Percentiles rank a stretch among this genome's conserved stretches.
Evolutionary conservation across 1,140 invertebrate species (phyloP).

Genomic region (Dufourea novaeangliae): DNA sequence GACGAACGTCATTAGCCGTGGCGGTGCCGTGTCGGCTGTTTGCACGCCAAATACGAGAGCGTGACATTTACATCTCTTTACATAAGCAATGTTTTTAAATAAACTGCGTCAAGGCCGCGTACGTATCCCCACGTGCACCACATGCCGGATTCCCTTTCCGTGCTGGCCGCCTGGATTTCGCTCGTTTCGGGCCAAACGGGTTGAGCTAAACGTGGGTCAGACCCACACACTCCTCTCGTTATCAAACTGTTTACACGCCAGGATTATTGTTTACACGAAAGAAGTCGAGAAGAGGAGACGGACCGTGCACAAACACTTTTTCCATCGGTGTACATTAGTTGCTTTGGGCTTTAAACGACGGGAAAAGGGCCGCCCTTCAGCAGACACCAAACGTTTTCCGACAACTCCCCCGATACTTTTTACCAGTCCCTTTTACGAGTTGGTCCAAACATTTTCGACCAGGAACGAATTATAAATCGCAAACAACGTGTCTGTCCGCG

Average conservation of each 20-base stretch:
- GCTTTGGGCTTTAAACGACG: slow-evolving; percentile 39
- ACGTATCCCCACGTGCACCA: not conserved
- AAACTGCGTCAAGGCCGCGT: slow-evolving; percentile 36
- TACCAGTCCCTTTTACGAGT: not conserved
- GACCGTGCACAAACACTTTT: slow-evolving; percentile 1
- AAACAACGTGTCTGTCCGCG: not conserved
- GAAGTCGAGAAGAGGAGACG: slow-evolving; percentile 41
- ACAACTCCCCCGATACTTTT: not conserved
- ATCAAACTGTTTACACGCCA: slow-evolving; percentile 68
- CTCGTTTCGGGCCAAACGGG: not conserved
- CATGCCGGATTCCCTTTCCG: not conserved
- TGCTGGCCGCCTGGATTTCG: not conserved
- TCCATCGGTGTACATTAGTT: not conserved
- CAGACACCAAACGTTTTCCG: slow-evolving; percentile 15
- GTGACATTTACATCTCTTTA: slow-evolving; percentile 58
- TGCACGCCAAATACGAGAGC: slow-evolving; percentile 61
- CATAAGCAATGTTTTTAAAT: slow-evolving; percentile 66
- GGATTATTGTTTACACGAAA: slow-evolving; percentile 72
- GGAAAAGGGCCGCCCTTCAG: slow-evolving; percentile 7
- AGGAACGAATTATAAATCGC: slow-evolving; percentile 38
- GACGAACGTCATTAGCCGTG: slow-evolving; percentile 63
- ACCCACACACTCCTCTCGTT: slow-evolving; percentile 57
- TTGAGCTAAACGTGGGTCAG: too few relatives aligned
- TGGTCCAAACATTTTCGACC: not conserved
- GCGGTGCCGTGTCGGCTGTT: slow-evolving; percentile 53